Evolutionary conservation across 2,888 invertebrate genomes (phyloP).

Genomic region (Tipula confusa): DNA sequence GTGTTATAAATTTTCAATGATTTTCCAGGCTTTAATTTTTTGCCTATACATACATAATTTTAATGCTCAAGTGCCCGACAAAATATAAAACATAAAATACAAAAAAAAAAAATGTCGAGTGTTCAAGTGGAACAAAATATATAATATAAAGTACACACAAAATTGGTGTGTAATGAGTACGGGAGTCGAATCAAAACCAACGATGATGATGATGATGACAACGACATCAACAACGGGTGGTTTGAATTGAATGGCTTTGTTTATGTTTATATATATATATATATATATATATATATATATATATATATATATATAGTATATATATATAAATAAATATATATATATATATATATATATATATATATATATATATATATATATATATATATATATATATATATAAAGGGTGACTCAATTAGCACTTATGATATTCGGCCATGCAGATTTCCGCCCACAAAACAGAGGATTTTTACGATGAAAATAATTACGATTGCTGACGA

Average conservation of each 20-base stretch:
- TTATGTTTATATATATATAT: no score
- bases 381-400: no score
- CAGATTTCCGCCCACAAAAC: no score
- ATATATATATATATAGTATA: no score
- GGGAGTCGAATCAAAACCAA: constrained; percentile 6
- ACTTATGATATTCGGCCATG: no score
- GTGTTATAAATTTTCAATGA: constrained; percentile 9
- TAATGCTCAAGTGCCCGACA: constrained; percentile 20
- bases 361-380: no score
- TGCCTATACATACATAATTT: background rate
- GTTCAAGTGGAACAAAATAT: constrained; percentile 3
- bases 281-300: no score
- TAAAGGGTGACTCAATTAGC: no score
- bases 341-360: no score
- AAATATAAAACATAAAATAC: background rate
- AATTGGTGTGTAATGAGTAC: background rate
- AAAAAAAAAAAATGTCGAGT: background rate
- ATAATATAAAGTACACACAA: background rate
- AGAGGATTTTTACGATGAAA: no score
- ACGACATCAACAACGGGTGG: background rate
- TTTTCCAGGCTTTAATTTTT: constrained; percentile 8
- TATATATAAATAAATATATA: no score
- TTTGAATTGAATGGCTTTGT: constrained; percentile 3
- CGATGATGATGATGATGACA: background rate
- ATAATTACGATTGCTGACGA: no score